Evolutionary conservation across 2,797 vertebrate genomes (phyloP), one percentile per base, ranked within the genome.

Genomic region (Poeciliopsis infans): DNA sequence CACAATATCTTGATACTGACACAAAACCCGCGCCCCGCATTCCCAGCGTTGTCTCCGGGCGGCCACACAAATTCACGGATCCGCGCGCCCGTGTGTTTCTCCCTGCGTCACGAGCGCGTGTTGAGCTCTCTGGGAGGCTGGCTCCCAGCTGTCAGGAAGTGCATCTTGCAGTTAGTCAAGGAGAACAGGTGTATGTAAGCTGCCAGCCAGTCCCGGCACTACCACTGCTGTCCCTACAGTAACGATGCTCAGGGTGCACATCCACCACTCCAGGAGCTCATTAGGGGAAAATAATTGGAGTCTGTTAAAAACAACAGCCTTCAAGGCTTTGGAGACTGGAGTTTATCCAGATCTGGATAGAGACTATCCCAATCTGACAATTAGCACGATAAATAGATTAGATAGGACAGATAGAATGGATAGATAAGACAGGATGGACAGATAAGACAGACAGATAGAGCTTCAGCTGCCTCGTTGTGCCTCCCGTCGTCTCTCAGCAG

Each of bases 251-350:
- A 89, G 87, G 79, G 85, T 87, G 93, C 72, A 87, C 84, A 89
- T 86, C 84, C 59, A 81, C 85, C 90, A 83, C 89, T 86, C 87
- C 84, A 28, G 91, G 94, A 93, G 94, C 93, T 95, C 94, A 94
- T 96, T 96, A 95, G 87, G 88, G 84, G 75, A 55, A 91, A 89
- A 94, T 95, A 94, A 95, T 95, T 94, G 92, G 92, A 93, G 89
- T 91, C 94, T 94, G 91, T 92, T 92, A 87, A 94, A 94, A 88
- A 89, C 83, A 89, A 87, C 85, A 83, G 36, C 86, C 86, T 86
- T 88, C 76, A 71, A 71, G 86, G 89, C 89, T 80, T 76, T 61
- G 78, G 85, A 90, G 88, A 87, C 87, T 90, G 88, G 88, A 93
- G 90, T 89, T 85, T 87, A 85, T 93, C 86, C 87, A 85, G 82